Evolutionary conservation across 2,888 invertebrate species (phyloP).

Genomic region (Molorchus minor): DNA sequence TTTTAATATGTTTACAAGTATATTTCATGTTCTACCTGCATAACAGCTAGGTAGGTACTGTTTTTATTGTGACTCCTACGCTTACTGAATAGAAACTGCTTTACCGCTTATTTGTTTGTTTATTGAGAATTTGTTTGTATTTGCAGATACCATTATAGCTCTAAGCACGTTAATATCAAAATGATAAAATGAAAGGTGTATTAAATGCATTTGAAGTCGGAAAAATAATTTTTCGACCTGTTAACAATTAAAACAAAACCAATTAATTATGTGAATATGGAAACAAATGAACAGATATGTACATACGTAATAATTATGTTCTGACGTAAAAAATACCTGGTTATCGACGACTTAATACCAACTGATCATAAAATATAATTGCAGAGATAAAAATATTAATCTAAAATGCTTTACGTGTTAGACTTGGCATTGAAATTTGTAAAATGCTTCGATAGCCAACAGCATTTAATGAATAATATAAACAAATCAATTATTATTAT

Average conservation of each 20-base stretch:
- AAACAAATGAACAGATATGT: too few relatives aligned
- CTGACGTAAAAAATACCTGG: too few relatives aligned
- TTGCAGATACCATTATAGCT: too few relatives aligned
- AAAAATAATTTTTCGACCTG: too few relatives aligned
- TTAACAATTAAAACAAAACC: too few relatives aligned
- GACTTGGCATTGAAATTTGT: constrained; percentile 11
- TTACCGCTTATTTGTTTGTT: constrained; percentile 8
- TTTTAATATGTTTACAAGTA: constrained; percentile 30
- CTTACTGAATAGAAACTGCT: constrained; percentile 10
- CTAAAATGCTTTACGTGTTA: constrained; percentile 13
- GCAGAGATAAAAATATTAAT: background rate
- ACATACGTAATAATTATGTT: too few relatives aligned
- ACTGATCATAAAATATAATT: too few relatives aligned
- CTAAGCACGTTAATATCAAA: too few relatives aligned
- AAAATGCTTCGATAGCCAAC: background rate
- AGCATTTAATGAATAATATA: background rate
- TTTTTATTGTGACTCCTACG: constrained; percentile 31
- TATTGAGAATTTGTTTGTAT: constrained; percentile 6
- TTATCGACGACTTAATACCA: too few relatives aligned
- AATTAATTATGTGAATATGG: too few relatives aligned
- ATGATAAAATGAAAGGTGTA: too few relatives aligned
- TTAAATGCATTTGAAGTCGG: too few relatives aligned
- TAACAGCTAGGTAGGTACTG: constrained; percentile 19
- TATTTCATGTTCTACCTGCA: constrained; percentile 28
- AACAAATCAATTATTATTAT: constrained; percentile 17